phyloP scores from a whole-genome alignment of 2,113 vertebrate species.

The Sminthopsis crassicaudata region DNA sequence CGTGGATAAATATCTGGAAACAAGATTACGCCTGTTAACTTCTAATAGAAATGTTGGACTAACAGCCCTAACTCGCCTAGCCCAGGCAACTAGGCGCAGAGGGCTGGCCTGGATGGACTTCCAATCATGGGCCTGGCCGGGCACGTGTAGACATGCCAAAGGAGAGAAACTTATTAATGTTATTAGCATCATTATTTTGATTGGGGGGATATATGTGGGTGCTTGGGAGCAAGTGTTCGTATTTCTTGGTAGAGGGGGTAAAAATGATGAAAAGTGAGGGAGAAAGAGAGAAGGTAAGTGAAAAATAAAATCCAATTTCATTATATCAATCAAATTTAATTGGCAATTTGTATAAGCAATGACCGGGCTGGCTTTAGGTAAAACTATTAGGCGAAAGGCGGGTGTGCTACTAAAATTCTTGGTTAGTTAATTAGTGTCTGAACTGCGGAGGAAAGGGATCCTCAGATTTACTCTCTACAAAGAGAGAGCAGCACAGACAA shows the following conservation, averaged over 20 bases:
- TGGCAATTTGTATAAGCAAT: conserved; percentile 93
- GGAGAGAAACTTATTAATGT: neutral
- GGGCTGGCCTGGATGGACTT: neutral
- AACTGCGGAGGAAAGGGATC: conserved; percentile 89
- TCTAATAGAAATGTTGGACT: conserved; percentile 70
- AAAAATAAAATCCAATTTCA: conserved; percentile 91
- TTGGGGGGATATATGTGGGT: neutral
- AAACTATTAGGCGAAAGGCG: conserved; percentile 91
- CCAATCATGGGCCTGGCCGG: neutral
- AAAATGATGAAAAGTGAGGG: conserved; percentile 21
- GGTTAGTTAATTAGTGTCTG: conserved; percentile 93
- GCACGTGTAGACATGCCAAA: conserved; percentile 26
- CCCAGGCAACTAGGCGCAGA: neutral
- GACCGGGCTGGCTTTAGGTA: conserved; percentile 91
- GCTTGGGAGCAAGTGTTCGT: neutral
- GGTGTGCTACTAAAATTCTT: conserved; percentile 89
- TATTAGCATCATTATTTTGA: conserved; percentile 7
- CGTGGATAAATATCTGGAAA: conserved; percentile 75
- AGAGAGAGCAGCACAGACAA: conserved; percentile 94
- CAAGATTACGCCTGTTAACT: conserved; percentile 75
- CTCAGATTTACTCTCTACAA: conserved; percentile 93
- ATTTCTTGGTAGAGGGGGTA: neutral
- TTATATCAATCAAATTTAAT: conserved; percentile 95
- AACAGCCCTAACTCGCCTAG: conserved; percentile 34
- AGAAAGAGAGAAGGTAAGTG: conserved; percentile 83